Evolutionary conservation across 2,113 vertebrate species (phyloP).

Genomic region (Dasyurus viverrinus): DNA sequence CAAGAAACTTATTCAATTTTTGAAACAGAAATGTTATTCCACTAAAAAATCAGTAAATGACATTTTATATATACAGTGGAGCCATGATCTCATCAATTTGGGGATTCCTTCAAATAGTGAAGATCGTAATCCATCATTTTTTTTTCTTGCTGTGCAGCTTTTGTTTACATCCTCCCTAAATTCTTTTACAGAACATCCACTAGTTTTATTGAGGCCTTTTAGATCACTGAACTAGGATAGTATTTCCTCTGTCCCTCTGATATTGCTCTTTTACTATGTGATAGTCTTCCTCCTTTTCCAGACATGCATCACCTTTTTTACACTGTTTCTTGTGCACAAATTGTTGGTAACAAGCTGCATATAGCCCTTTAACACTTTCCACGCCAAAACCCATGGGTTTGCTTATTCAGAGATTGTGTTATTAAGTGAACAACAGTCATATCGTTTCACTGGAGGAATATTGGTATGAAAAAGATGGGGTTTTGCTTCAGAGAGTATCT

Average conservation of each 20-base stretch:
- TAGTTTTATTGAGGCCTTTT: not conserved
- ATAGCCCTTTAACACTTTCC: not conserved
- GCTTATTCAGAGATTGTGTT: not conserved
- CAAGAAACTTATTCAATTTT: not conserved
- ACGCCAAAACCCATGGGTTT: not conserved
- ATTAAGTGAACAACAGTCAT: not conserved
- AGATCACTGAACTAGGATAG: not conserved
- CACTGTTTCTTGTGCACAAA: not conserved
- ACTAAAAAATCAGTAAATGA: not conserved
- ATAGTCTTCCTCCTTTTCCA: not conserved
- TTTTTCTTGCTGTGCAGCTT: not conserved
- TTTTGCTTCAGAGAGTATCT: not conserved
- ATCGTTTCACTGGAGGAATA: not conserved
- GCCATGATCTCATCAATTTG: not conserved
- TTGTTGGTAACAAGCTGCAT: not conserved
- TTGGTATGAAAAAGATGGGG: not conserved
- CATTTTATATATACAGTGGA: not conserved
- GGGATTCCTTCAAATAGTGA: not conserved
- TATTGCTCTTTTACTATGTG: not conserved
- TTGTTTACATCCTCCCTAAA: not conserved
- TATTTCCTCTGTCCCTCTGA: not conserved
- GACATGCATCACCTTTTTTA: not conserved
- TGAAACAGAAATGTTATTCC: not conserved
- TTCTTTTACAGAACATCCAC: not conserved
- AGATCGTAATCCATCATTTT: not conserved